phyloP scores from a whole-genome alignment of 2,888 invertebrate genomes.

The Synanthedon vespiformis region DNA sequence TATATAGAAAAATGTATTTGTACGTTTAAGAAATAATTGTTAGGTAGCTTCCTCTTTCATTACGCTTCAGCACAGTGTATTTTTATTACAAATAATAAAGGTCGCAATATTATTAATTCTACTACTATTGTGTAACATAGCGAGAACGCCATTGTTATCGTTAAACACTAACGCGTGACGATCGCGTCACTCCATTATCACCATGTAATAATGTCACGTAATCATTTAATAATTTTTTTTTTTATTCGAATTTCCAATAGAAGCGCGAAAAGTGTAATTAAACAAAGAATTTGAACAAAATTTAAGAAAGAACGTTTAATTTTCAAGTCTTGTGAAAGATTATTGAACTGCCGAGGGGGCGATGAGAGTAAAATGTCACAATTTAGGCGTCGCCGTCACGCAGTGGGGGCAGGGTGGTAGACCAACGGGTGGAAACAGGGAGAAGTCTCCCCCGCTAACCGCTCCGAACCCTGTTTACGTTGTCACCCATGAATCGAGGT shows the following conservation, averaged over 20 bases:
- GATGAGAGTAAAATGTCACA: constrained; percentile 55
- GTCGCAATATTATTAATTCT: neutral
- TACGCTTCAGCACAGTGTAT: neutral
- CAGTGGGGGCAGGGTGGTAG: constrained; percentile 6
- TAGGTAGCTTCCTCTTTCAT: neutral
- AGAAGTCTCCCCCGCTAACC: constrained; percentile 20
- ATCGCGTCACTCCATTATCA: neutral
- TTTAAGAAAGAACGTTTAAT: constrained; percentile 26
- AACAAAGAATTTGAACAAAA: constrained; percentile 10
- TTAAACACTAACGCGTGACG: neutral
- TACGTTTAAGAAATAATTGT: neutral
- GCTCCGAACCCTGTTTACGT: constrained; percentile 41
- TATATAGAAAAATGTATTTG: neutral
- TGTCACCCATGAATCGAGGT: constrained; percentile 41
- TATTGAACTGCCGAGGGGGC: constrained; percentile 44
- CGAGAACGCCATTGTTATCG: neutral
- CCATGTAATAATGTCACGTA: neutral
- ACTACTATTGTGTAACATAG: neutral
- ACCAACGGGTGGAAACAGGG: constrained; percentile 14
- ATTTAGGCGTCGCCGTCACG: constrained; percentile 28
- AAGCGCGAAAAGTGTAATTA: neutral
- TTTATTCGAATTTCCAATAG: too few relatives aligned
- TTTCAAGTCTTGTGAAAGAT: constrained; percentile 38
- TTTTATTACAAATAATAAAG: neutral
- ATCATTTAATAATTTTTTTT: neutral